These are phyloP conservation scores for Pollenia amentaria DNA, from an alignment of 2,888 invertebrate species.

Conservation along the genomic window DNA sequence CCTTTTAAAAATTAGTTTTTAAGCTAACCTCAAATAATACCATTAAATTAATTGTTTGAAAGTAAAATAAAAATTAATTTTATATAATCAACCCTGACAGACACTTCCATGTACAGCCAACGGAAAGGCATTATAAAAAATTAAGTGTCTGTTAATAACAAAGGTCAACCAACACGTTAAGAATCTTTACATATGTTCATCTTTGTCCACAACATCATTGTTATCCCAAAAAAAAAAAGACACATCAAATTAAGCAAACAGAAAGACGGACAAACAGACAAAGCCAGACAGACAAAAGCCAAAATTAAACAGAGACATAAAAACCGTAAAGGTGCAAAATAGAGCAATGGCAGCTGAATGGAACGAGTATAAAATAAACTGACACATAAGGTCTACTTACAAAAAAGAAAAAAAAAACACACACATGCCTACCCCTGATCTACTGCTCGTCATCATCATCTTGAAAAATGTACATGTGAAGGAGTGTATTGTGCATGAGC, in stretches of 20 bases:
- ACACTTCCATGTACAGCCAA: background rate
- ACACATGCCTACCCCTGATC: constrained; percentile 6
- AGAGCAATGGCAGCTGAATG: constrained; percentile 64
- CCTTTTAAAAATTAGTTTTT: background rate
- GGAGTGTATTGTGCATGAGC: constrained; percentile 38
- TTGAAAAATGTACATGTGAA: background rate
- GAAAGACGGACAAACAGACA: constrained; percentile 1
- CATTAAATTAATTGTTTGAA: constrained; percentile 22
- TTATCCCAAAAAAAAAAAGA: constrained; percentile 35
- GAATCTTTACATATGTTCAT: constrained; percentile 49
- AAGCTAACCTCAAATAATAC: background rate
- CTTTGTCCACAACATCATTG: constrained; percentile 47
- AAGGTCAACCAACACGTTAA: constrained; percentile 54
- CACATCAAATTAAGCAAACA: constrained; percentile 10
- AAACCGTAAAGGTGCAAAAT: constrained; percentile 72
- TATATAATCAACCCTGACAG: background rate
- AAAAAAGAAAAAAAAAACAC: constrained; percentile 19
- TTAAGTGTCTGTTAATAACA: constrained; percentile 45
- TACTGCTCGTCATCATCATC: background rate
- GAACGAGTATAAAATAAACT: constrained; percentile 45
- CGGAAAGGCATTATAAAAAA: constrained; percentile 11
- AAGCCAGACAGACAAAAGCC: constrained; percentile 29
- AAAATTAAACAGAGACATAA: constrained; percentile 69
- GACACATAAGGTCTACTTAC: constrained; percentile 41
- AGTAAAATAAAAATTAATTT: constrained; percentile 30